Evolutionary conservation across 2,113 vertebrate genomes (phyloP).

Genomic region (Sporophila hypoxantha): DNA sequence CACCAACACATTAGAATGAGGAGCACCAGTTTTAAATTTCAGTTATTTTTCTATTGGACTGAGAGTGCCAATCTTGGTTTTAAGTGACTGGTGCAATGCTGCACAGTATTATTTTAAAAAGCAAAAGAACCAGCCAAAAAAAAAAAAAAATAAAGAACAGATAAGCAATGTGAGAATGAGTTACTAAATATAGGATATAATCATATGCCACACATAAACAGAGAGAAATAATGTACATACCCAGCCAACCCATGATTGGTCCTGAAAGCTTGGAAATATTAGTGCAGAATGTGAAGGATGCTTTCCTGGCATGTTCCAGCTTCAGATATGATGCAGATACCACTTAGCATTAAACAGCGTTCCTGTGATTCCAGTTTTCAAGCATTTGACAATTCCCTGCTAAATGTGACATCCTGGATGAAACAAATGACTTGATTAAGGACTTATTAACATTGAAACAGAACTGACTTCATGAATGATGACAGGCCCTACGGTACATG

Average conservation of each 20-base stretch:
- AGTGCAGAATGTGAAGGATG: conserved; percentile 24
- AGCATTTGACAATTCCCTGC: conserved; percentile 38
- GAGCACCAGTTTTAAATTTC: neutral
- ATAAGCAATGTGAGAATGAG: neutral
- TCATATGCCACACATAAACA: neutral
- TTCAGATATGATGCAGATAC: conserved; percentile 33
- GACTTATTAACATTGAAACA: conserved; percentile 57
- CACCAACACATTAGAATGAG: neutral
- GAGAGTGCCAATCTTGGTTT: neutral
- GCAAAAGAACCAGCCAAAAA: neutral
- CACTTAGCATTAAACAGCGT: conserved; percentile 39
- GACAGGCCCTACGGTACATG: conserved; percentile 46
- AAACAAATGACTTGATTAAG: conserved; percentile 67
- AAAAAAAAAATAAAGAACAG: conserved; percentile 25
- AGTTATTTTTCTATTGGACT: conserved; percentile 16
- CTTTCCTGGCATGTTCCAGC: conserved; percentile 34
- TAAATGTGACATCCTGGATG: conserved; percentile 57
- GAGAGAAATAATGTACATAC: neutral
- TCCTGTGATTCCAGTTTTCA: conserved; percentile 32
- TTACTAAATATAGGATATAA: neutral
- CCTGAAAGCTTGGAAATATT: conserved; percentile 12
- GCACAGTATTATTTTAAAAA: neutral
- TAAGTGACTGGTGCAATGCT: neutral
- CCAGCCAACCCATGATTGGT: conserved; percentile 25
- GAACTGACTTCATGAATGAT: conserved; percentile 48